These are phyloP conservation scores for Meliscaeva auricollis DNA, from an alignment of 2,888 invertebrate species.

Conservation along the genomic window DNA sequence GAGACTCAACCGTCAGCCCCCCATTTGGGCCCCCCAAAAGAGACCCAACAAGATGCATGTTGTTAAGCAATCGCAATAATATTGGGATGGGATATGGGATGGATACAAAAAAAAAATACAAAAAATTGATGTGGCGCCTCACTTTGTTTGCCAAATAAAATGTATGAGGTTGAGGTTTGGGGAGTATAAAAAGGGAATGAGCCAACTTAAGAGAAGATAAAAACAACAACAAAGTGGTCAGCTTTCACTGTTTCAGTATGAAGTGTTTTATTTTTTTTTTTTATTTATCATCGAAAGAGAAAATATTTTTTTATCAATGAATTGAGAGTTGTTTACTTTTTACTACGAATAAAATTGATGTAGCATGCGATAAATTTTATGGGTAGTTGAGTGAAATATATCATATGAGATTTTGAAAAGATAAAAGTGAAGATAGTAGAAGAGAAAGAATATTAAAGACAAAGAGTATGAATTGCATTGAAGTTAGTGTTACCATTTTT, in stretches of 20 bases:
- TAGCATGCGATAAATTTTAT: background rate
- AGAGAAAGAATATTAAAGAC: background rate
- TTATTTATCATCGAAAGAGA: background rate
- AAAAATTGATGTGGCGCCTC: background rate
- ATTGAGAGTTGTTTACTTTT: conserved; percentile 11
- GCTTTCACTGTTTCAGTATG: too few species aligned
- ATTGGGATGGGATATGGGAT: background rate
- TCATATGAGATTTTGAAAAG: background rate
- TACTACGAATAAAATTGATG: background rate
- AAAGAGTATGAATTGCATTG: background rate
- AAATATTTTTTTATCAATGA: conserved; percentile 23
- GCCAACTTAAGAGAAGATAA: background rate
- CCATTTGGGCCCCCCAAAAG: background rate
- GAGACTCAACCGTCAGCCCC: conserved; percentile 13
- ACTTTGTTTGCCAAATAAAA: background rate
- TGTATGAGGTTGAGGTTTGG: background rate
- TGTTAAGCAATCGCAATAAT: background rate
- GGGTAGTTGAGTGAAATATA: background rate
- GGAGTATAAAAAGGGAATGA: background rate
- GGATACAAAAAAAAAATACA: too few species aligned
- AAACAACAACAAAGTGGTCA: conserved; percentile 3
- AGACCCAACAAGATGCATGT: background rate
- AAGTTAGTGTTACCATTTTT: background rate
- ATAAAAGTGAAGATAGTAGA: background rate
- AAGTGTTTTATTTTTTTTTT: too few species aligned